Base-by-base conservation (phyloP, 1,140 invertebrate species). In the Aphelinus atriplicis region DNA sequence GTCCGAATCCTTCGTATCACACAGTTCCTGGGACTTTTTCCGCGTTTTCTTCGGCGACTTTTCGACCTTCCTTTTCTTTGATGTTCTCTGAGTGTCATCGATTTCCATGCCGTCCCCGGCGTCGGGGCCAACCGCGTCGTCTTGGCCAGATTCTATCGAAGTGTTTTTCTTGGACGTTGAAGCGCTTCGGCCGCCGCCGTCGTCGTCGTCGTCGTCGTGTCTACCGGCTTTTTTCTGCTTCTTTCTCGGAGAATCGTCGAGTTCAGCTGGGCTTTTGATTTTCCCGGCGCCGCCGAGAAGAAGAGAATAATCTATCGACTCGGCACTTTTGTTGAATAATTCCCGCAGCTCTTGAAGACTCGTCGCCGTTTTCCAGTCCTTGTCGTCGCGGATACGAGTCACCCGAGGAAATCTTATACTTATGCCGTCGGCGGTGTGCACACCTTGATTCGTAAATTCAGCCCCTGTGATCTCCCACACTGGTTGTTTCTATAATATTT, bases 381-480 rank as follows among this genome's bases (percentile, higher is more conserved):
- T 98, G 82, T 98, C 96, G 78, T 91, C 86, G 61, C 96, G 90
- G 71, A 96, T 92, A 78, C 91, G 91, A 1, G 95, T 95, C 0
- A 98, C 93, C 76, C 97, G 89, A 3, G 97, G 97, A 89, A 98
- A 98, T 78, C 96, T 88, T 62, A 98, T 96, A 2, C 96, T 97
- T 80, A 98, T 97, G 3, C 96, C 95, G 83, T 94, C 91, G 2
- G 96, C 96, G 3, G 96, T 97, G 82, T 98, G 97, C 26, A 94
- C 90, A 63, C 96, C 94, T 75, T 94, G 90, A 84, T 95, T 92
- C 6, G 94, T 96, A 79, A 98, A 95, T 86, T 98, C 96, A 0
- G 96, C 96, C 0, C 96, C 96, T 2, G 94, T 95, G 51, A 98
- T 96, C 89, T 98, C 96, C 96, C 96, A 98, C 10, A 98, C 94